Conservation (phyloP, 2,888 invertebrate species). For the Silvanus unidentatus region DNA sequence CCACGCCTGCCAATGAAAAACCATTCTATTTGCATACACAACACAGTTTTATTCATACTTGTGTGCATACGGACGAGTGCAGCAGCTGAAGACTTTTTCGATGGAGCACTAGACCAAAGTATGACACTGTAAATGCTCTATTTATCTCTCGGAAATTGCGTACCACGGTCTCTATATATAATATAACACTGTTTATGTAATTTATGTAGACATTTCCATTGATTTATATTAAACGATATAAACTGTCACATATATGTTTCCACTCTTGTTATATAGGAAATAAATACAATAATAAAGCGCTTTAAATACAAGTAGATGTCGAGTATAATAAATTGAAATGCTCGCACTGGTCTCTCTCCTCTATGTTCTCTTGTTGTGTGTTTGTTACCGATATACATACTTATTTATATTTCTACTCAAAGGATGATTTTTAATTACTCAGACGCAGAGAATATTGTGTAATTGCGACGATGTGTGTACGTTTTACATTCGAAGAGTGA, state of each 20-base stretch:
- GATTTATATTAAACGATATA: constrained; percentile 11
- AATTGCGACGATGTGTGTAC: not conserved
- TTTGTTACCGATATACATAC: too few relatives aligned
- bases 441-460: not conserved
- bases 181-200: constrained; percentile 5
- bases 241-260: constrained; percentile 2
- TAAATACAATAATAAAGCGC: constrained; percentile 3
- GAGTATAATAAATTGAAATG: constrained; percentile 3
- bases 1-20: constrained; percentile 4
- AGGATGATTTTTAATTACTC: too few relatives aligned
- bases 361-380: too few relatives aligned
- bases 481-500: too few relatives aligned
- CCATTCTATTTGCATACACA: constrained; percentile 2
- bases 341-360: too few relatives aligned
- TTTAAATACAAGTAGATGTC: constrained; percentile 5
- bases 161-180: constrained; percentile 1
- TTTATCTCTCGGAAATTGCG: constrained; percentile 5
- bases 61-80: too few relatives aligned
- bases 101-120: not conserved
- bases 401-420: too few relatives aligned
- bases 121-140: constrained; percentile 5
- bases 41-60: constrained; percentile 1
- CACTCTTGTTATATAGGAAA: constrained; percentile 5
- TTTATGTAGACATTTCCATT: constrained; percentile 15
- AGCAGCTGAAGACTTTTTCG: not conserved